Evolutionary conservation across 2,797 vertebrate genomes (phyloP), one percentile per base, ranked within the genome.

Genomic region (Danio albolineatus): DNA sequence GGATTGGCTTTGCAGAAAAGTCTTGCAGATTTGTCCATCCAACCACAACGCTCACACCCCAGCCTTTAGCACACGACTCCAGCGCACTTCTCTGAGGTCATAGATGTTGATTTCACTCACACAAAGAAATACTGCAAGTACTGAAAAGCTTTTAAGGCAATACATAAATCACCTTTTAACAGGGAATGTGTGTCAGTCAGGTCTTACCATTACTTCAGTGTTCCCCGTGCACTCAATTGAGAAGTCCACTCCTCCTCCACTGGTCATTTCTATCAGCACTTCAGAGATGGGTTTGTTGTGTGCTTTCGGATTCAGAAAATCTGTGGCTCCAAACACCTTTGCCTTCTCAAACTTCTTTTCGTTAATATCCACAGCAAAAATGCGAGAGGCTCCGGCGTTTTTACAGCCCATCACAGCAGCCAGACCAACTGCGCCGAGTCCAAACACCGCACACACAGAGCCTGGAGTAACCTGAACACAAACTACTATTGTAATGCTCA

Each of bases 381-480:
- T 97, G 43, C 91, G 94, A 54, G 94, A 92, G 49, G 97, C 98
- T 73, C 96, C 96, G 5, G 97, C 96, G 61, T 89, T 86, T 87
- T 96, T 94, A 83, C 97, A 98, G 86, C 97, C 97, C 97, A 98
- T 98, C 84, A 98, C 93, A n/a, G 93, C 95, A 0, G 97, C 98
- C 86, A 99, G 74, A 4, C 98, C 98, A 66, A 99, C 96, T 43
- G 94, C 97, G 72, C 97, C 98, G 73, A 99, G 88, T 51, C 97
- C 98, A 79, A 99, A 99, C 73, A 99, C 86, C 0, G 97, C 97
- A 82, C 97, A 99, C 0, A 95, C 95, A 73, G 97, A 98, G 36
- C 96, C 97, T 0, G 94, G 92, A 60, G 96, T 95, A 69, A 99
- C 97, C 97, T 99, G 53, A 19, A 0, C 7, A 76, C 14, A 73